phyloP scores from a whole-genome alignment of 1,140 invertebrate genomes.

The Akabosia matsudoensis region DNA sequence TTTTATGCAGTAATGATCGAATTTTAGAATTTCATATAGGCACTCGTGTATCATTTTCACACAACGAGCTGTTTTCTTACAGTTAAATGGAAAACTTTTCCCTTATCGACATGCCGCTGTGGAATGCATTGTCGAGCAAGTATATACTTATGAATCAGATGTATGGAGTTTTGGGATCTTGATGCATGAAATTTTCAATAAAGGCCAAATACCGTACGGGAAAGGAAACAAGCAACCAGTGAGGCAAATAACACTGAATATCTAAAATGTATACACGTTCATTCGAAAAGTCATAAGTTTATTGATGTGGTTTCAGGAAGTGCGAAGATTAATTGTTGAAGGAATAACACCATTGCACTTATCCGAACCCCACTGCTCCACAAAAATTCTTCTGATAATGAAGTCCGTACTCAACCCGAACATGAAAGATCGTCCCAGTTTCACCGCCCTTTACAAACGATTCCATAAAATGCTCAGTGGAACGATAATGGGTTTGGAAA shows the following conservation, averaged over 20 bases:
- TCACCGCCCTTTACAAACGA: neutral
- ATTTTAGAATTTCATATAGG: no score
- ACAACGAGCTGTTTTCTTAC: no score
- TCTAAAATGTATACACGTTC: no score
- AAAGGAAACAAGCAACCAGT: constrained; percentile 32
- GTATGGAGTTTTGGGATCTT: constrained; percentile 37
- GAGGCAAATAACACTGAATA: neutral
- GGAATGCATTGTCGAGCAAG: constrained; percentile 35
- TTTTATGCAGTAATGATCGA: constrained; percentile 34
- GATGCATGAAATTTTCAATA: constrained; percentile 34
- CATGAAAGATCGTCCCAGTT: constrained; percentile 16
- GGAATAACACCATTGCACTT: constrained; percentile 27
- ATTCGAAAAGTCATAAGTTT: neutral
- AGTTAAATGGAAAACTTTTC: constrained; percentile 38
- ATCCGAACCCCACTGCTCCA: constrained; percentile 18
- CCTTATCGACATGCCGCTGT: constrained; percentile 36
- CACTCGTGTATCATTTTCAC: no score
- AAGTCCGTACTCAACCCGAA: constrained; percentile 12
- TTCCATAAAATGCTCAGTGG: neutral
- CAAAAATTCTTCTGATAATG: constrained; percentile 3
- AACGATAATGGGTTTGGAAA: neutral
- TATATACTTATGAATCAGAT: constrained; percentile 35
- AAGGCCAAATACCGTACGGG: constrained; percentile 34
- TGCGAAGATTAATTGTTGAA: constrained; percentile 28
- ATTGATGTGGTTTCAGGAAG: constrained; percentile 25